These are phyloP conservation scores for Cricetomys ansorgei DNA, from an alignment of 2,113 vertebrate species.

Conservation along the genomic window DNA sequence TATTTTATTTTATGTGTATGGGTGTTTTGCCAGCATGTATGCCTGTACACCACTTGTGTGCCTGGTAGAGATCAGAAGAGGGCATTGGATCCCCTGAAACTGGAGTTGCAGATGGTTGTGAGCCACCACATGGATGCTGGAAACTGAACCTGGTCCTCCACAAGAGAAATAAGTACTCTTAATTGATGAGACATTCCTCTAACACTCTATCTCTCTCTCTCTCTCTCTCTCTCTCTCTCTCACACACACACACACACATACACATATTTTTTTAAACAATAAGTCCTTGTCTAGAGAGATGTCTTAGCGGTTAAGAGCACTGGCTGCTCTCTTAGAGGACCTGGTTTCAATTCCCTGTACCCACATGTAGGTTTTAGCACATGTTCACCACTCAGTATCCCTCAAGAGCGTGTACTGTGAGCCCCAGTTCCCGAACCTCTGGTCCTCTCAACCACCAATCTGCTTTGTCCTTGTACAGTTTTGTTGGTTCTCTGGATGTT, in stretches of 20 bases:
- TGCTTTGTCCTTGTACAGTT: neutral
- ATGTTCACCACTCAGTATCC: neutral
- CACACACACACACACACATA: neutral
- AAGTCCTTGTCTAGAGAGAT: neutral
- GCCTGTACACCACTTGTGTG: neutral
- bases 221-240: too few species aligned
- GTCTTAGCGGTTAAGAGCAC: neutral
- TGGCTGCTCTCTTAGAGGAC: neutral
- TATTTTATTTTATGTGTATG: neutral
- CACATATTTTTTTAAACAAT: neutral
- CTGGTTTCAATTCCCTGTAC: neutral
- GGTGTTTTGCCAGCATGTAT: neutral
- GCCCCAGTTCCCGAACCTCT: neutral
- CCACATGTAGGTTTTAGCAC: neutral
- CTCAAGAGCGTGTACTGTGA: neutral
- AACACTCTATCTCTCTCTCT: too few species aligned
- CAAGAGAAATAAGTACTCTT: neutral
- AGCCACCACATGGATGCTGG: neutral
- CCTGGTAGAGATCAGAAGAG: neutral
- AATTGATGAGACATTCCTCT: neutral
- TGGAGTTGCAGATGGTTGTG: neutral
- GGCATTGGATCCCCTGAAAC: neutral
- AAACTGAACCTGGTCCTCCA: neutral
- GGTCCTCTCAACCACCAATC: neutral
- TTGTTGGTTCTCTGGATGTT: slow-evolving; percentile 1